Conservation (phyloP, 2,113 vertebrate genomes). For the Ursus arctos region DNA sequence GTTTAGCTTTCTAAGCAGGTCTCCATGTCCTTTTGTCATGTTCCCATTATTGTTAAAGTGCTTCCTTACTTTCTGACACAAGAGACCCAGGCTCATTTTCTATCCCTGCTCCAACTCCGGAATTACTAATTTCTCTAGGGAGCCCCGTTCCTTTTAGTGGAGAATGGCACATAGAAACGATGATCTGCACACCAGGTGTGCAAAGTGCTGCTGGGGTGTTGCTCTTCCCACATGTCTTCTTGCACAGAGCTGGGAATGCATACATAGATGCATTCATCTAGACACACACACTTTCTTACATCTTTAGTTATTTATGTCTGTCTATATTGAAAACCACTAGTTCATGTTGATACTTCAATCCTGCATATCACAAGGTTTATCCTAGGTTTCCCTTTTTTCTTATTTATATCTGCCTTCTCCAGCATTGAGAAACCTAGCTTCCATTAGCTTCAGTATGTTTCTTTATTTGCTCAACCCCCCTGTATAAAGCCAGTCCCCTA, state of each 20-base stretch:
- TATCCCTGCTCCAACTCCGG: neutral
- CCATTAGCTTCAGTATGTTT: neutral
- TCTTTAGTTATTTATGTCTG: neutral
- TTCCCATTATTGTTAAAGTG: neutral
- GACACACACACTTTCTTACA: neutral
- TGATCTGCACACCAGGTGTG: neutral
- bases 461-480: neutral
- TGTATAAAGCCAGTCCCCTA: neutral
- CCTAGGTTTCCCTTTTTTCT: neutral
- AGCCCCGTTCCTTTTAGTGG: neutral
- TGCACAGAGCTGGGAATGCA: neutral
- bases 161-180: neutral
- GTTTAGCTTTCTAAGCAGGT: neutral
- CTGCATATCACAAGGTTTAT: neutral
- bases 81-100: neutral
- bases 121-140: neutral
- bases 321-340: neutral
- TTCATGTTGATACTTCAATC: neutral
- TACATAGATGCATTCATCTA: neutral
- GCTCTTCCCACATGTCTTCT: neutral
- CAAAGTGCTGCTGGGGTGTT: neutral
- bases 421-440: neutral
- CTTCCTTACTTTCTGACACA: neutral
- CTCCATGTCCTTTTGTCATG: neutral
- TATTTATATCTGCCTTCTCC: neutral